Percentiles rank a stretch among this genome's conserved stretches.
These are phyloP conservation scores for Dallia pectoralis DNA, from an alignment of 2,797 vertebrate genomes.

Conservation along the genomic window DNA sequence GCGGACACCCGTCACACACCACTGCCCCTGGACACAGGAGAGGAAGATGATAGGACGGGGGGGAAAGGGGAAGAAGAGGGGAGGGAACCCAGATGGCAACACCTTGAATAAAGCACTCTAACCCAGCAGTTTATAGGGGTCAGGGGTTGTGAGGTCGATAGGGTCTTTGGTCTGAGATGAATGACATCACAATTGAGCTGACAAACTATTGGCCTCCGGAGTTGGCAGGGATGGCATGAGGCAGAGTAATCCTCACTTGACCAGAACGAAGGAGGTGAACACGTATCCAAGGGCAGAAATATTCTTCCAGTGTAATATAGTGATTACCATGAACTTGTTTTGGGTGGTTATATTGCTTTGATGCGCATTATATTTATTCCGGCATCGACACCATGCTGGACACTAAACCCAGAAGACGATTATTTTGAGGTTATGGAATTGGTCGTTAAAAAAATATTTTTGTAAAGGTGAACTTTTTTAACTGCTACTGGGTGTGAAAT, in stretches of 20 bases:
- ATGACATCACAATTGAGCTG: conserved; percentile 62
- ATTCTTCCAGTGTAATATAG: background rate
- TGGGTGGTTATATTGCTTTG: background rate
- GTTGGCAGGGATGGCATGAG: conserved; percentile 37
- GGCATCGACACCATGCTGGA: background rate
- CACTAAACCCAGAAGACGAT: background rate
- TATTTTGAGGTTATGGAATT: background rate
- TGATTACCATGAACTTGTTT: background rate
- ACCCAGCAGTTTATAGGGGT: conserved; percentile 63
- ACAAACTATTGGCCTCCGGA: conserved; percentile 44
- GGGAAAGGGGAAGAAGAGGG: conserved; percentile 32
- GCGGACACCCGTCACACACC: conserved; percentile 37
- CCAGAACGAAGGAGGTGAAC: conserved; percentile 34
- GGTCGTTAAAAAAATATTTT: background rate
- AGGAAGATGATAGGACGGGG: conserved; percentile 34
- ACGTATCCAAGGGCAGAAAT: conserved; percentile 24
- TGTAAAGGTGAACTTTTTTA: background rate
- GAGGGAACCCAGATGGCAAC: conserved; percentile 72
- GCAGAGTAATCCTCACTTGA: conserved; percentile 55
- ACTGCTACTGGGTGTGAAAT: background rate
- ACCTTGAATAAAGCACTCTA: conserved; percentile 65
- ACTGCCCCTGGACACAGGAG: conserved; percentile 48
- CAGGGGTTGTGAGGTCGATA: conserved; percentile 64
- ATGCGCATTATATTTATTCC: background rate
- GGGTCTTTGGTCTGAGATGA: conserved; percentile 52